phyloP scores from a whole-genome alignment of 2,888 invertebrate genomes.

The Himalopsyche japonica region DNA sequence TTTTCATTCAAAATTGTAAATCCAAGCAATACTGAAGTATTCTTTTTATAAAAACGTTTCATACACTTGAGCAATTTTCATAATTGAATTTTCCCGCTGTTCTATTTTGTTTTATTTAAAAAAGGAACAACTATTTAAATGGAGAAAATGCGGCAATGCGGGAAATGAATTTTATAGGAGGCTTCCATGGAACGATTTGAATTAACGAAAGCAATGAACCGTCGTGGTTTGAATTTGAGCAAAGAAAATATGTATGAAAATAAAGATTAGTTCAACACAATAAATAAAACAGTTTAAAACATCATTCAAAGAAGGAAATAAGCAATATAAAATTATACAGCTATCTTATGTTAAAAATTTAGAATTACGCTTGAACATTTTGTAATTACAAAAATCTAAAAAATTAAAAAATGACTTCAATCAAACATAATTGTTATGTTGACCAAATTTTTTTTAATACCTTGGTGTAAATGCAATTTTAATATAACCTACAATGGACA shows the following conservation, averaged over 20 bases:
- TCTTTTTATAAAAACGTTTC: background rate
- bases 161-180: conserved; percentile 15
- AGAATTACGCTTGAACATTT: too few relatives aligned
- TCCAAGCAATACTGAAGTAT: background rate
- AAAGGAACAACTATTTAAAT: background rate
- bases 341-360: too few relatives aligned
- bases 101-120: background rate
- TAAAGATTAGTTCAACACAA: background rate
- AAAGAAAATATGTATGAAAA: background rate
- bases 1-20: background rate
- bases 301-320: too few relatives aligned
- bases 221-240: conserved; percentile 11
- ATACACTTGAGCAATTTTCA: background rate
- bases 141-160: conserved; percentile 4
- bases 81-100: background rate
- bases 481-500: too few relatives aligned
- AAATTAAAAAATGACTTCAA: too few relatives aligned
- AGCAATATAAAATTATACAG: too few relatives aligned
- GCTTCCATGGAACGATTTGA: conserved; percentile 13
- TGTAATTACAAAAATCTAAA: too few relatives aligned
- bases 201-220: conserved; percentile 5
- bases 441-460: too few relatives aligned
- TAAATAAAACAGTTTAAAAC: too few relatives aligned
- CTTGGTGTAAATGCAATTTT: too few relatives aligned
- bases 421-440: too few relatives aligned